A percentile compares a stretch with the other conserved stretches of the same genome.
Conservation (phyloP, 2,888 invertebrate species). For the Julus scandinavius region DNA sequence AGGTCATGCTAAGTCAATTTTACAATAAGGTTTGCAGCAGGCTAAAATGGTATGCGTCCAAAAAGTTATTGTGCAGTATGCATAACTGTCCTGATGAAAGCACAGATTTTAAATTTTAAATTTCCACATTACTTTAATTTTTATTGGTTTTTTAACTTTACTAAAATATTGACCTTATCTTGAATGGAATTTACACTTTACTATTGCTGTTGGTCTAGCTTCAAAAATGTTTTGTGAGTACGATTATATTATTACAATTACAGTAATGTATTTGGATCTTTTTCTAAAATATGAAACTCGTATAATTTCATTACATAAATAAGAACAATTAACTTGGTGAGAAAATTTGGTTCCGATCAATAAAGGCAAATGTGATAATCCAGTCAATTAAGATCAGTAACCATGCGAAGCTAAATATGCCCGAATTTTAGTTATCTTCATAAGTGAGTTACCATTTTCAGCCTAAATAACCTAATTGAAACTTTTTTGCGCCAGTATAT, state of each 20-base stretch:
- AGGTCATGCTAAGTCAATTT: constrained; percentile 15
- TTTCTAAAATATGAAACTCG: background rate
- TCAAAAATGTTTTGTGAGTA: background rate
- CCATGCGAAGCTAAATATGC: background rate
- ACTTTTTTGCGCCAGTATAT: constrained; percentile 31
- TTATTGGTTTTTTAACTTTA: background rate
- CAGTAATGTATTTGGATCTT: background rate
- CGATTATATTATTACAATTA: background rate
- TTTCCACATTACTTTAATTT: background rate
- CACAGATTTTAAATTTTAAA: background rate
- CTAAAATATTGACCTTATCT: background rate
- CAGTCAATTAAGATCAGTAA: background rate
- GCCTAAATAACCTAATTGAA: background rate
- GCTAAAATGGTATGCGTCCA: background rate
- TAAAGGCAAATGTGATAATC: background rate
- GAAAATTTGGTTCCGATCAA: background rate
- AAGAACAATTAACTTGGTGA: background rate
- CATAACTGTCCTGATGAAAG: background rate
- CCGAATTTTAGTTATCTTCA: background rate
- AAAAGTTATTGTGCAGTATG: background rate
- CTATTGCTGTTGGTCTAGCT: background rate
- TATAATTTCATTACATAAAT: background rate
- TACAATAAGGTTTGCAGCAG: background rate
- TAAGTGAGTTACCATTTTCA: background rate
- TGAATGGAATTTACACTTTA: background rate